A percentile compares a stretch with the other conserved stretches of the same genome.
Evolutionary conservation across 2,888 invertebrate species (phyloP).

Genomic region (Hoplodrina ambigua): DNA sequence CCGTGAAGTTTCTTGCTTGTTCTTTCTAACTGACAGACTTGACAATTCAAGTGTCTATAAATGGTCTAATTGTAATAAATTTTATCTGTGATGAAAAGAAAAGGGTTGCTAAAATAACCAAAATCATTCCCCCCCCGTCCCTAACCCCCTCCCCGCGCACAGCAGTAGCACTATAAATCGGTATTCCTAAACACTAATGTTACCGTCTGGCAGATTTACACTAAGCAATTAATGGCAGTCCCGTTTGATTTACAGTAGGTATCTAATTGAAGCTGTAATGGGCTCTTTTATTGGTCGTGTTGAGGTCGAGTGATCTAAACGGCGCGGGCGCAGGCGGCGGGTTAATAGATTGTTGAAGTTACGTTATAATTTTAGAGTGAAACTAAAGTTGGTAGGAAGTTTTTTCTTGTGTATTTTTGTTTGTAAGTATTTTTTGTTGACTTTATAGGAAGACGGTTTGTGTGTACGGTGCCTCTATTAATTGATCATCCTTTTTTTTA

Average conservation of each 20-base stretch:
- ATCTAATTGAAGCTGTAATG: constrained; percentile 59
- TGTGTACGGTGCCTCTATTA: neutral
- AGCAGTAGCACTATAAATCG: neutral
- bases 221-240: constrained; percentile 47
- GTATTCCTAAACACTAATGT: constrained; percentile 38
- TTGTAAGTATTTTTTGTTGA: neutral
- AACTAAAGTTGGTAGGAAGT: neutral
- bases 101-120: too few relatives aligned
- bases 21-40: too few relatives aligned
- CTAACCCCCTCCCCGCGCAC: too few relatives aligned
- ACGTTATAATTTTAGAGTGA: constrained; percentile 16
- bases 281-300: constrained; percentile 50
- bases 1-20: too few relatives aligned
- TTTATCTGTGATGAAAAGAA: too few relatives aligned
- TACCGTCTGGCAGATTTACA: constrained; percentile 56
- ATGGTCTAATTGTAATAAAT: too few relatives aligned
- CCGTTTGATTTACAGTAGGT: constrained; percentile 51
- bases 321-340: constrained; percentile 19
- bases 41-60: too few relatives aligned
- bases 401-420: neutral
- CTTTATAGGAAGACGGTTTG: neutral
- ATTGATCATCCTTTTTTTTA: neutral
- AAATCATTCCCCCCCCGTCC: too few relatives aligned
- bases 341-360: constrained; percentile 27
- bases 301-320: constrained; percentile 25